Base-by-base conservation (phyloP, 2,113 vertebrate genomes). In the Oncorhynchus keta region DNA sequence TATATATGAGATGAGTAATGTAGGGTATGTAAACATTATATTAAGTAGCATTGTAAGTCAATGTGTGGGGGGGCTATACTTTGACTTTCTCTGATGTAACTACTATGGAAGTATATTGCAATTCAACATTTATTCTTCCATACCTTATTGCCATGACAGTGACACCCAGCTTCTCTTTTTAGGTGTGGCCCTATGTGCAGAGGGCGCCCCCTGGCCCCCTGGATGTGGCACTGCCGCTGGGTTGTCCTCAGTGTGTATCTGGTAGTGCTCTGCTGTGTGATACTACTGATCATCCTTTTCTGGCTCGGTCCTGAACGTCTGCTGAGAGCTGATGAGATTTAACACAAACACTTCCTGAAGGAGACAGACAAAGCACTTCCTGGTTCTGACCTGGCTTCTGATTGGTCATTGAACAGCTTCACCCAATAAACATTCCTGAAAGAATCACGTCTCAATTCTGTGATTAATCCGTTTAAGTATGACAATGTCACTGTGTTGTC, bases 161-260 rank as follows among this genome's bases (percentile, higher is more conserved):
- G 39, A 30, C 20, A 55, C 3, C 59, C 18, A 22, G 20, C 59
- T 64, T 45, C 55, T 81, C 7, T 82, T 18, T 67, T 6, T 35
- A 95, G 94, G 88, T 91, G 55, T 68, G 88, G 85, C 9, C 77
- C 66, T 12, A 24, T 69, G 12, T 70, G 76, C 3, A 79, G 12
- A 0, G 90, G 84, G 11, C 83, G 82, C 70, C 91, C 86, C 76
- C 82, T 84, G 88, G 49, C 85, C 79, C 85, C 80, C 68, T 77
- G 84, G 90, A n/a, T 93, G 83, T 76, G 88, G 0, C 86, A 78
- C 62, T 89, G 92, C 69, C 89, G 84, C 79, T 91, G 91, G 91
- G 11, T 89, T 75, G 84, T 93, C 16, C 69, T 92, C 73, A 91
- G 87, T 84, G 70, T 90, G 8, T 91, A 93, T 75, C 84, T 95